These are phyloP conservation scores for Perognathus longimembris DNA, from an alignment of 2,113 vertebrate species.

Conservation along the genomic window DNA sequence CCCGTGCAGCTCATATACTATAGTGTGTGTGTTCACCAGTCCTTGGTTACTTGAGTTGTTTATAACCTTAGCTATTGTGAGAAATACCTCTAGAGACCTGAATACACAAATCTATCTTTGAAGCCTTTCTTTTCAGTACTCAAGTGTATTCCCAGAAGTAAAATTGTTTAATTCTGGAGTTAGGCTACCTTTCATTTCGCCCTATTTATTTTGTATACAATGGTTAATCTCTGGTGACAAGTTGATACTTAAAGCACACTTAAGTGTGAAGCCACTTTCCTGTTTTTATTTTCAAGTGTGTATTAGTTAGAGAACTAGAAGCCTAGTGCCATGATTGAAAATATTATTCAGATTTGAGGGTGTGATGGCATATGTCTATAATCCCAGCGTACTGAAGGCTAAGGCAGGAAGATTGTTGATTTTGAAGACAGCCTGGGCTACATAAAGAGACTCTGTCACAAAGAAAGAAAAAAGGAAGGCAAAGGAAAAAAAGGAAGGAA, in stretches of 20 bases:
- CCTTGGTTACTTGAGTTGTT: background rate
- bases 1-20: too few relatives aligned
- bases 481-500: too few relatives aligned
- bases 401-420: too few relatives aligned
- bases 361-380: too few relatives aligned
- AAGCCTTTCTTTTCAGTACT: too few relatives aligned
- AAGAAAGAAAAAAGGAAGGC: too few relatives aligned
- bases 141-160: too few relatives aligned
- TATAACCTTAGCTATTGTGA: background rate
- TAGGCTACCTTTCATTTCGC: background rate
- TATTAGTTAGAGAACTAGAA: background rate
- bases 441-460: too few relatives aligned
- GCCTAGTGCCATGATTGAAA: background rate
- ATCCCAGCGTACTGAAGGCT: too few relatives aligned
- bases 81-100: background rate
- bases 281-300: constrained; percentile 30
- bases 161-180: constrained; percentile 49
- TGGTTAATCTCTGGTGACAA: background rate
- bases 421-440: too few relatives aligned
- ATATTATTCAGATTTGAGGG: background rate
- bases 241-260: background rate
- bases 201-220: background rate
- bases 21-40: too few relatives aligned
- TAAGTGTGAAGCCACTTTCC: background rate
- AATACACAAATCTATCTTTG: background rate